Conservation (phyloP, 2,797 vertebrate genomes). For the Morelia viridis region DNA sequence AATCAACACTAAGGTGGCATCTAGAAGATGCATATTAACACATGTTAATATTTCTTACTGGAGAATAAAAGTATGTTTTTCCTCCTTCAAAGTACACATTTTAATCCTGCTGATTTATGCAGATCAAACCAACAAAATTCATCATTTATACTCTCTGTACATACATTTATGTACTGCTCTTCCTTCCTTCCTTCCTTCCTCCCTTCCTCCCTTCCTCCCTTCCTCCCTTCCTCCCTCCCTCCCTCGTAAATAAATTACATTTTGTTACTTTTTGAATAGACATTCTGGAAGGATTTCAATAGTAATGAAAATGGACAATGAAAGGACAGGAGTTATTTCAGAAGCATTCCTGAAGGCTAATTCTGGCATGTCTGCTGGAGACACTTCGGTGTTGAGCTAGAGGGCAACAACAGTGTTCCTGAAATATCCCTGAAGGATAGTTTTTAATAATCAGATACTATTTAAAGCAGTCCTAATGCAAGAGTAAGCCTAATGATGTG, state of each 20-base stretch:
- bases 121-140: background rate
- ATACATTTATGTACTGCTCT: background rate
- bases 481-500: conserved; percentile 64
- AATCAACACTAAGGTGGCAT: no score
- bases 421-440: conserved; percentile 70
- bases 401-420: conserved; percentile 72
- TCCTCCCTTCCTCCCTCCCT: no score
- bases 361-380: conserved; percentile 48
- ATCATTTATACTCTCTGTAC: background rate
- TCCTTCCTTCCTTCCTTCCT: no score
- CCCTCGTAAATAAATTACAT: conserved; percentile 22
- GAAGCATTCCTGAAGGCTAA: conserved; percentile 67
- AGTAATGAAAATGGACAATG: conserved; percentile 65
- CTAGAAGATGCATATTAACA: background rate
- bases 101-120: background rate
- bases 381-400: conserved; percentile 63
- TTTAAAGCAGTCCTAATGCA: conserved; percentile 70
- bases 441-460: conserved; percentile 69
- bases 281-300: conserved; percentile 75
- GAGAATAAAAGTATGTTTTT: background rate
- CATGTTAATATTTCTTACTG: background rate
- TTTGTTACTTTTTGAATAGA: conserved; percentile 43
- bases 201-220: background rate
- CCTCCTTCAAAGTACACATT: background rate
- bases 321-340: conserved; percentile 68